Percentiles rank a stretch among this genome's conserved stretches.
These are phyloP conservation scores for Panagrolaimus sp. DNA, from an alignment of 1,140 invertebrate species.

Conservation along the genomic window DNA sequence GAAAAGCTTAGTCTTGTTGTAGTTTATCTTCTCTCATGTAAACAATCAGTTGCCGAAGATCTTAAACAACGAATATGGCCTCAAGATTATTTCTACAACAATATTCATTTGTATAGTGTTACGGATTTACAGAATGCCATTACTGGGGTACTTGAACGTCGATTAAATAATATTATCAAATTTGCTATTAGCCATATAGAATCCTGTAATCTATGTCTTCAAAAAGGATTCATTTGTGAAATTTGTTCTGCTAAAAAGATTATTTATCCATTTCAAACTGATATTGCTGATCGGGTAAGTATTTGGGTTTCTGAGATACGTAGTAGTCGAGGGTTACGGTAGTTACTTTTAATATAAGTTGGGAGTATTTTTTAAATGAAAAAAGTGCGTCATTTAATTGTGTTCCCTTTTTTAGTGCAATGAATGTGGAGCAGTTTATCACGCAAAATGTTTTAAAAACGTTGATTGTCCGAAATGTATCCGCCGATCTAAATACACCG, in stretches of 20 bases:
- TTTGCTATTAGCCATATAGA: constrained; percentile 61
- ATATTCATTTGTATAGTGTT: constrained; percentile 60
- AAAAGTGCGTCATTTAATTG: background rate
- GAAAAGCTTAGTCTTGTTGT: constrained; percentile 59
- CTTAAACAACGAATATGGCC: constrained; percentile 60
- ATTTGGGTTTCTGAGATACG: background rate
- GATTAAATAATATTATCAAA: constrained; percentile 58
- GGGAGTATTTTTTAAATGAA: background rate
- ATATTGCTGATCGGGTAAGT: constrained; percentile 59
- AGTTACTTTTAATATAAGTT: background rate
- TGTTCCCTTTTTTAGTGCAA: constrained; percentile 29
- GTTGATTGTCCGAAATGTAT: constrained; percentile 30
- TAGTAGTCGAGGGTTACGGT: background rate
- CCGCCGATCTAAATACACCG: constrained; percentile 24
- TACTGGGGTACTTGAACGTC: constrained; percentile 54
- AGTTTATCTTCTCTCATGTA: constrained; percentile 61
- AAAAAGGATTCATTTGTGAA: constrained; percentile 63
- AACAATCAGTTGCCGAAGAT: constrained; percentile 60
- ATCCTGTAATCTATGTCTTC: constrained; percentile 60
- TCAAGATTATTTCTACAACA: constrained; percentile 61
- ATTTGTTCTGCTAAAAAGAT: constrained; percentile 60
- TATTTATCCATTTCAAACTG: constrained; percentile 62
- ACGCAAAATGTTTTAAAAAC: constrained; percentile 28
- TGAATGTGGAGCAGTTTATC: constrained; percentile 38
- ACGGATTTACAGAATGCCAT: constrained; percentile 44